phyloP scores from a whole-genome alignment of 2,888 invertebrate species.

The Caenorhabditis sp. region DNA sequence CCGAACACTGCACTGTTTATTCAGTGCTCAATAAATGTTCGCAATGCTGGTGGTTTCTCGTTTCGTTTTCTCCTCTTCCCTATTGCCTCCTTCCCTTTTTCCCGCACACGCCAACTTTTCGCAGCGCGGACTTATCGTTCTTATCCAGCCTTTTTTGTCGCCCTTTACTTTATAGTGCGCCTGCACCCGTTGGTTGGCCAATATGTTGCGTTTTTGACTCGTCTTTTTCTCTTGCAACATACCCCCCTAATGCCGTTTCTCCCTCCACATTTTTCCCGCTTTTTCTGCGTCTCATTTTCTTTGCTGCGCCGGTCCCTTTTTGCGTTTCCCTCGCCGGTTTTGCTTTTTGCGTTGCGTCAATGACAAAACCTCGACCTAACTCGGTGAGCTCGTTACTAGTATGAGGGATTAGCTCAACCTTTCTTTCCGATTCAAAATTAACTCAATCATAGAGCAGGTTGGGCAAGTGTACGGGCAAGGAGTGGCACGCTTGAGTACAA shows the following conservation, averaged over 20 bases:
- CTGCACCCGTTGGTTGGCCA: constrained; percentile 13
- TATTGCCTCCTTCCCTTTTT: constrained; percentile 16
- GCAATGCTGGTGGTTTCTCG: constrained; percentile 34
- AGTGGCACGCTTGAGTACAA: constrained; percentile 13
- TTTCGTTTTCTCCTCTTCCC: constrained; percentile 33
- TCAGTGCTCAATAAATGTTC: constrained; percentile 61
- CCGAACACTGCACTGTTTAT: constrained; percentile 58
- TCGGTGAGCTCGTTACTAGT: too few relatives aligned
- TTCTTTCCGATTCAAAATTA: constrained; percentile 20
- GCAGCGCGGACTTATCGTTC: background rate
- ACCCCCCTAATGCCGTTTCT: constrained; percentile 39
- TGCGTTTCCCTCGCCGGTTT: constrained; percentile 32
- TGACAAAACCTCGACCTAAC: constrained; percentile 32
- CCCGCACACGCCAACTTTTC: too few relatives aligned
- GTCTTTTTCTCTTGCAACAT: constrained; percentile 41
- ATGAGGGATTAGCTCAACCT: constrained; percentile 1
- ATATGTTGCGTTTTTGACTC: constrained; percentile 35
- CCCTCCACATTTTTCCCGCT: constrained; percentile 30
- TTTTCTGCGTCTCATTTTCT: constrained; percentile 44
- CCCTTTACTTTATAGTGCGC: constrained; percentile 27
- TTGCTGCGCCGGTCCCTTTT: constrained; percentile 31
- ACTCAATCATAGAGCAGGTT: constrained; percentile 13
- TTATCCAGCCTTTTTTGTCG: constrained; percentile 1
- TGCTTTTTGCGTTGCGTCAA: constrained; percentile 43
- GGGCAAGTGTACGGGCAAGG: constrained; percentile 10